Evolutionary conservation across 1,140 invertebrate genomes (phyloP).

Genomic region (Drosophila pseudoobscura): DNA sequence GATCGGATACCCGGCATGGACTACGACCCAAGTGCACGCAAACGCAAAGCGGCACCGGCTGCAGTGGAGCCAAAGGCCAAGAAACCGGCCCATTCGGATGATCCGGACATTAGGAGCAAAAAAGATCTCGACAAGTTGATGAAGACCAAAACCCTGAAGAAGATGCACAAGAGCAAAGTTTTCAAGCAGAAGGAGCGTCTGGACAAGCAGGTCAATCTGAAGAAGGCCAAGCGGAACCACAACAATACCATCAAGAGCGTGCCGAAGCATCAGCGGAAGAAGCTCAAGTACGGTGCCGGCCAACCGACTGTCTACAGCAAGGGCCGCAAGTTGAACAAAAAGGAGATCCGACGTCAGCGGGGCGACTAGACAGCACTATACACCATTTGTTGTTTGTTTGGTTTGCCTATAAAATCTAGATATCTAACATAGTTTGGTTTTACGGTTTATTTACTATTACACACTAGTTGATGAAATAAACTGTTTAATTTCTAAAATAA

Average conservation of each 20-base stretch:
- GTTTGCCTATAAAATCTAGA: conserved; percentile 23
- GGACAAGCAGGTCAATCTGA: conserved; percentile 86
- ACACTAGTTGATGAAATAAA: conserved; percentile 72
- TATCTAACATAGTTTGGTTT: conserved; percentile 40
- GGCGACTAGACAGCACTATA: conserved; percentile 24
- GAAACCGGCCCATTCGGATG: conserved; percentile 5
- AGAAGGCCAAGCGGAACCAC: conserved; percentile 84
- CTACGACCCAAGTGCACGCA: conserved; percentile 76
- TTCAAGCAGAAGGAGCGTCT: conserved; percentile 89
- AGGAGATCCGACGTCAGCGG: conserved; percentile 62
- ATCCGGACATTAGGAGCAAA: conserved; percentile 82
- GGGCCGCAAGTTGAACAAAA: conserved; percentile 65
- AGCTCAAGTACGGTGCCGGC: conserved; percentile 54
- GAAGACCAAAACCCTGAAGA: conserved; percentile 87
- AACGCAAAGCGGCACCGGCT: conserved; percentile 21
- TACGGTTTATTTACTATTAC: conserved; percentile 76
- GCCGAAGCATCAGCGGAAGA: conserved; percentile 68
- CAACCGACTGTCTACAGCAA: conserved; percentile 62
- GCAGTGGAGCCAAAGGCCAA: conserved; percentile 1
- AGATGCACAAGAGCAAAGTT: conserved; percentile 88
- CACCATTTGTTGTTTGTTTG: conserved; percentile 3
- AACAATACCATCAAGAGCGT: conserved; percentile 74
- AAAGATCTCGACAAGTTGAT: conserved; percentile 88
- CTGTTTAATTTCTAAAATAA: conserved; percentile 58
- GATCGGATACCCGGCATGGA: conserved; percentile 86